These are phyloP conservation scores for Trichogramma evanescens DNA, from an alignment of 2,888 invertebrate genomes.

Conservation along the genomic window DNA sequence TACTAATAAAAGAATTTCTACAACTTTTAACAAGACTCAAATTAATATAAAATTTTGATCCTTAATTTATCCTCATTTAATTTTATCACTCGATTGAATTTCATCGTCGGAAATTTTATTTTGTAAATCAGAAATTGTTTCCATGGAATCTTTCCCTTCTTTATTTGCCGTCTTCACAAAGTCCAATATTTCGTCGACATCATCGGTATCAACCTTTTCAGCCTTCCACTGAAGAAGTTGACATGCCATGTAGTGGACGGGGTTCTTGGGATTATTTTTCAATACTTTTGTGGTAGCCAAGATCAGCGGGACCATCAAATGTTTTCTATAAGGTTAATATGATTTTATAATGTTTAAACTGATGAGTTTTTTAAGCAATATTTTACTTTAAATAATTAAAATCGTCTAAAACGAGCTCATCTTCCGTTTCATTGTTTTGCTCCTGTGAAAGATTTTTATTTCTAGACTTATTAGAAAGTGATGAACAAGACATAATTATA, in stretches of 20 bases:
- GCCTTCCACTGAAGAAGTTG: constrained; percentile 32
- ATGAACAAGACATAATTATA: background rate
- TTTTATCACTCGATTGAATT: background rate
- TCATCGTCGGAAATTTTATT: background rate
- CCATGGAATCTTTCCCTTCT: background rate
- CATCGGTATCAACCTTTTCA: constrained; percentile 20
- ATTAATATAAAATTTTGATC: background rate
- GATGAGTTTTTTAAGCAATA: background rate
- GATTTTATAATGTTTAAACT: background rate
- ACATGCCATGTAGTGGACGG: constrained; percentile 29
- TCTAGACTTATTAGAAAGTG: background rate
- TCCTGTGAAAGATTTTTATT: background rate
- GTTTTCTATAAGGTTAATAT: constrained; percentile 23
- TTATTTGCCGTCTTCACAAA: constrained; percentile 18
- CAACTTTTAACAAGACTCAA: background rate
- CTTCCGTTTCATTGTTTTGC: too few relatives aligned
- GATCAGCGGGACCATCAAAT: constrained; percentile 29
- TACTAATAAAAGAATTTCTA: background rate
- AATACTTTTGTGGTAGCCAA: constrained; percentile 32
- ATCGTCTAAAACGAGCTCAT: too few relatives aligned
- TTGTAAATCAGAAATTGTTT: background rate
- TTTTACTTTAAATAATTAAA: constrained; percentile 25
- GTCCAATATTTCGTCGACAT: constrained; percentile 19
- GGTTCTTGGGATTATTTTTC: constrained; percentile 29
- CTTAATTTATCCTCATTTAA: background rate